Conservation (phyloP, 2,888 invertebrate genomes). For the Pharmacophagus antenor region DNA sequence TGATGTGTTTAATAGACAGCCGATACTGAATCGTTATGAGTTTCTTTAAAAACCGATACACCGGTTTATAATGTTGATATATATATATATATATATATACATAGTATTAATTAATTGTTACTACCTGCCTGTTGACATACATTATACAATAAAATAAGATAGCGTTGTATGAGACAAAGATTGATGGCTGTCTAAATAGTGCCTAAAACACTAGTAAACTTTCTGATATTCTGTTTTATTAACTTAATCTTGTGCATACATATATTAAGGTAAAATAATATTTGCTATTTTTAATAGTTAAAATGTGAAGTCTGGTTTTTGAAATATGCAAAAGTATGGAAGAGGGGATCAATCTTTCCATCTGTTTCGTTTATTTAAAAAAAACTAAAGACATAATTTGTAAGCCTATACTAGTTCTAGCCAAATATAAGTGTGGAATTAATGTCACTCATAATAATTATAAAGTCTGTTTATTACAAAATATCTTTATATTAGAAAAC, state of each 20-base stretch:
- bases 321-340: constrained; percentile 61
- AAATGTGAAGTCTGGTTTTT: constrained; percentile 53
- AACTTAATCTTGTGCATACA: constrained; percentile 62
- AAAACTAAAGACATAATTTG: constrained; percentile 3
- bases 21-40: too few relatives aligned
- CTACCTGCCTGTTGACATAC: constrained; percentile 79
- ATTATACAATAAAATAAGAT: constrained; percentile 69
- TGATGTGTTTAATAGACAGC: too few relatives aligned
- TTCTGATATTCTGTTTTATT: constrained; percentile 78
- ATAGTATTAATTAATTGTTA: constrained; percentile 59
- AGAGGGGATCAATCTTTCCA: constrained; percentile 77
- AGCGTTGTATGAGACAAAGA: constrained; percentile 78
- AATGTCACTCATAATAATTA: constrained; percentile 18
- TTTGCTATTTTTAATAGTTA: constrained; percentile 57
- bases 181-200: constrained; percentile 82
- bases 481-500: constrained; percentile 2
- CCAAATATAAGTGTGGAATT: constrained; percentile 11
- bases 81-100: constrained; percentile 58
- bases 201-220: constrained; percentile 80
- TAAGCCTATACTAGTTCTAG: constrained; percentile 6
- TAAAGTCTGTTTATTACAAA: constrained; percentile 25
- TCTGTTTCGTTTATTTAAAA: constrained; percentile 50
- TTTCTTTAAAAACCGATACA: too few relatives aligned
- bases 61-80: constrained; percentile 42
- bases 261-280: constrained; percentile 60